A percentile compares a stretch with the other conserved stretches of the same genome.
Conservation (phyloP, 2,888 invertebrate genomes). For the Mythimna loreyi region DNA sequence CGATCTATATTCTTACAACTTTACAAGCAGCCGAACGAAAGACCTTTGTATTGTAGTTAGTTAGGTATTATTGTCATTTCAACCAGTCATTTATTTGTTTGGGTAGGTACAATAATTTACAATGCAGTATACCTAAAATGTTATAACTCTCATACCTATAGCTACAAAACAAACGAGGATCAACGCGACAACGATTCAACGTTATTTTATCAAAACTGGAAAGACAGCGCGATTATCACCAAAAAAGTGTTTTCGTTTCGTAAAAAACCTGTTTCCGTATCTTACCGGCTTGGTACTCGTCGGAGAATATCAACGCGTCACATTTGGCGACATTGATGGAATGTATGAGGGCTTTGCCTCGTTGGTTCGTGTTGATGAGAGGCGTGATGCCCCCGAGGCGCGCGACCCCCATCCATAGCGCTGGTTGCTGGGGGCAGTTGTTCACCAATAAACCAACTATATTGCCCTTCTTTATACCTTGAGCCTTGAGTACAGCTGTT, state of each 20-base stretch:
- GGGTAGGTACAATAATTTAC: no score
- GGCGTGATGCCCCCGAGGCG: conserved; percentile 96
- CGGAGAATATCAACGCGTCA: conserved; percentile 95
- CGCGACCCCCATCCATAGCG: conserved; percentile 97
- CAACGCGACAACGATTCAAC: no score
- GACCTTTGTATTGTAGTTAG: not conserved
- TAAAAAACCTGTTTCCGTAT: conserved; percentile 28
- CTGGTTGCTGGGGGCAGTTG: conserved; percentile 97
- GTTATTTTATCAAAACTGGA: not conserved
- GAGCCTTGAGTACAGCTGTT: conserved; percentile 94
- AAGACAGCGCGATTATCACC: not conserved
- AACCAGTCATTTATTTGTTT: not conserved
- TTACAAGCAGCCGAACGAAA: no score
- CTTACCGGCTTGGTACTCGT: conserved; percentile 92
- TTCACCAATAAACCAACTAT: conserved; percentile 97
- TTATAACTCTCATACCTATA: not conserved
- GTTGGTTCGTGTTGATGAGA: conserved; percentile 98
- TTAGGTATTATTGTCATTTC: not conserved
- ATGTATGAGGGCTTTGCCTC: conserved; percentile 95
- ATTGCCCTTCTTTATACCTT: conserved; percentile 96
- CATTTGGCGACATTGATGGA: conserved; percentile 96
- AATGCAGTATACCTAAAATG: not conserved
- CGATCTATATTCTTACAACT: no score
- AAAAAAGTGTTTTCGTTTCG: not conserved
- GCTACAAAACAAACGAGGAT: not conserved